phyloP scores from a whole-genome alignment of 2,113 vertebrate species.

The Anguilla japonica region DNA sequence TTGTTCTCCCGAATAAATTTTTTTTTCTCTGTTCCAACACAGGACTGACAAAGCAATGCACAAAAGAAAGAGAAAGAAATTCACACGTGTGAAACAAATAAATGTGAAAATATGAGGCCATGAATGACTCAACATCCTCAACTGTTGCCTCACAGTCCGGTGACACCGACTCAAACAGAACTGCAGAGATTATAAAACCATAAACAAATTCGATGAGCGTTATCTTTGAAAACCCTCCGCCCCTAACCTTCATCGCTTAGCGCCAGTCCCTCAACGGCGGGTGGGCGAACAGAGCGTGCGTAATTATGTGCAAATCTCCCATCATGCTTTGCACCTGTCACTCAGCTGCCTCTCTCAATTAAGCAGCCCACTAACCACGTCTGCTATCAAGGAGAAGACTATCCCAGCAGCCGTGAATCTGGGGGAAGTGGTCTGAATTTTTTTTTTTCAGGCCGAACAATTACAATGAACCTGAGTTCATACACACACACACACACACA shows the following conservation, averaged over 20 bases:
- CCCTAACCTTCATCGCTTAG: neutral
- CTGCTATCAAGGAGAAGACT: slow-evolving; percentile 31
- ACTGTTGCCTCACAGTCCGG: no score
- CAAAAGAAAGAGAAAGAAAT: no score
- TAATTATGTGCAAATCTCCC: slow-evolving; percentile 10
- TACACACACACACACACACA: neutral
- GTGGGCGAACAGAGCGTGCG: neutral
- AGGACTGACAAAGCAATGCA: no score
- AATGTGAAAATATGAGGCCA: no score
- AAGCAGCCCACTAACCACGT: slow-evolving; percentile 45
- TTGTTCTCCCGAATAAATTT: no score
- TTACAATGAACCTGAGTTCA: neutral
- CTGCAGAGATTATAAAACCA: no score
- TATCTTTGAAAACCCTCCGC: neutral
- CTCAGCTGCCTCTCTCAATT: slow-evolving; percentile 51
- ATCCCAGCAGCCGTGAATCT: neutral
- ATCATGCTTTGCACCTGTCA: slow-evolving; percentile 49
- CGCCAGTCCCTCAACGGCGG: neutral
- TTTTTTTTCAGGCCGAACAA: neutral
- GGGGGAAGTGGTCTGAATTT: neutral
- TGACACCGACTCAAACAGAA: no score
- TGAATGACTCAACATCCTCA: no score
- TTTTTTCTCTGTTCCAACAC: no score
- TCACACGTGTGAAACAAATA: no score
- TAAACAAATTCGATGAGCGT: neutral